phyloP scores from a whole-genome alignment of 1,140 invertebrate genomes.

The Medauroidea extradentata region DNA sequence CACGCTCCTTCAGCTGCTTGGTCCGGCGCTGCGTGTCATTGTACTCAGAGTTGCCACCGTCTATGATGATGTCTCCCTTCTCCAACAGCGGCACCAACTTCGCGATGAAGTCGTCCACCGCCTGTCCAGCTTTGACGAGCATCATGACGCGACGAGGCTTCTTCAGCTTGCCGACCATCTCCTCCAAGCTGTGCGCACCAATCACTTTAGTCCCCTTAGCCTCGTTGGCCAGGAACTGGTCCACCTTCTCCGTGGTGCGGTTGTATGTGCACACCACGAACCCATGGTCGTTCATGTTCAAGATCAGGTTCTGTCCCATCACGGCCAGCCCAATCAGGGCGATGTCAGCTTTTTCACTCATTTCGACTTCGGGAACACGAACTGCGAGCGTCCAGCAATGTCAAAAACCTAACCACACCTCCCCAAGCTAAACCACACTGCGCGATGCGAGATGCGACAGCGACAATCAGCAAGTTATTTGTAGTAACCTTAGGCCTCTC shows the following conservation, averaged over 20 bases:
- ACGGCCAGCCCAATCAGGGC: constrained; percentile 91
- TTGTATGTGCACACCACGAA: constrained; percentile 99
- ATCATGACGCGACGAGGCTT: constrained; percentile 91
- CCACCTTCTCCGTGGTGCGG: constrained; percentile 93
- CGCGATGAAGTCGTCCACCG: constrained; percentile 94
- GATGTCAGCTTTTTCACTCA: constrained; percentile 61
- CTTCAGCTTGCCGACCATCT: constrained; percentile 92
- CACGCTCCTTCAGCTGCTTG: constrained; percentile 69
- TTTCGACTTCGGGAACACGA: no score
- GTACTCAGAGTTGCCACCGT: constrained; percentile 99
- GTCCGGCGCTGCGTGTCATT: constrained; percentile 85
- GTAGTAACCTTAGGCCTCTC: no score
- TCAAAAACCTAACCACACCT: no score
- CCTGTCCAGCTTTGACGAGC: constrained; percentile 95
- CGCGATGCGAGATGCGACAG: no score
- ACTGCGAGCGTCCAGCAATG: no score
- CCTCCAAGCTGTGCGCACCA: constrained; percentile 87
- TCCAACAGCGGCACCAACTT: constrained; percentile 82
- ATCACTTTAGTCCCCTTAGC: constrained; percentile 90
- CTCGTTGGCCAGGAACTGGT: constrained; percentile 63
- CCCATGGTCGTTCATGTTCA: constrained; percentile 99
- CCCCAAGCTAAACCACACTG: no score
- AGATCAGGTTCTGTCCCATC: constrained; percentile 98
- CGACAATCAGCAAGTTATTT: no score
- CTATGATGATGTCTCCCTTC: constrained; percentile 96